These are phyloP conservation scores for Ornithoptera priamus DNA, from an alignment of 2,888 invertebrate species.

Conservation along the genomic window DNA sequence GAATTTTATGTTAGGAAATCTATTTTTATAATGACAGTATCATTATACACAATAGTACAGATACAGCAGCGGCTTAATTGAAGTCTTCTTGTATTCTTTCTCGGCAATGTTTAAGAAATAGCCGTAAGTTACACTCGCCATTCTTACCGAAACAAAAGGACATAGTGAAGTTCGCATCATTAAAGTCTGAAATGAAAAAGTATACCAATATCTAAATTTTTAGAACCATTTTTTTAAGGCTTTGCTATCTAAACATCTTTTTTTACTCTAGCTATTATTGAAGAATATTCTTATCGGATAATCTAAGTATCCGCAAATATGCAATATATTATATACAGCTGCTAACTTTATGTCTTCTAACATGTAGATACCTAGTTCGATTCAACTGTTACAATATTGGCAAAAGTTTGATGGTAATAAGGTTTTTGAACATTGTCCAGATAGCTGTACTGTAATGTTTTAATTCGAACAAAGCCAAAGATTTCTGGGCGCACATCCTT, in stretches of 20 bases:
- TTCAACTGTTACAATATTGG: background rate
- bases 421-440: no score
- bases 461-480: no score
- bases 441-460: no score
- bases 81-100: conserved; percentile 10
- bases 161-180: conserved; percentile 14
- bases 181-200: conserved; percentile 20
- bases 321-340: background rate
- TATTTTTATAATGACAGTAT: background rate
- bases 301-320: background rate
- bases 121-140: conserved; percentile 2
- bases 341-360: background rate
- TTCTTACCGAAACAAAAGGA: conserved; percentile 3
- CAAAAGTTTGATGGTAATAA: no score
- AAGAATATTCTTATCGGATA: background rate
- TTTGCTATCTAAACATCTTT: background rate
- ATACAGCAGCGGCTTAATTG: conserved; percentile 4
- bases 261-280: background rate
- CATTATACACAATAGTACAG: background rate
- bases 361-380: background rate
- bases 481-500: no score
- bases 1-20: background rate
- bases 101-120: conserved; percentile 10
- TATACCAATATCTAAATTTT: background rate
- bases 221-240: background rate